Conservation (phyloP, 1,140 invertebrate genomes). For the Zaprionus nigranus region DNA sequence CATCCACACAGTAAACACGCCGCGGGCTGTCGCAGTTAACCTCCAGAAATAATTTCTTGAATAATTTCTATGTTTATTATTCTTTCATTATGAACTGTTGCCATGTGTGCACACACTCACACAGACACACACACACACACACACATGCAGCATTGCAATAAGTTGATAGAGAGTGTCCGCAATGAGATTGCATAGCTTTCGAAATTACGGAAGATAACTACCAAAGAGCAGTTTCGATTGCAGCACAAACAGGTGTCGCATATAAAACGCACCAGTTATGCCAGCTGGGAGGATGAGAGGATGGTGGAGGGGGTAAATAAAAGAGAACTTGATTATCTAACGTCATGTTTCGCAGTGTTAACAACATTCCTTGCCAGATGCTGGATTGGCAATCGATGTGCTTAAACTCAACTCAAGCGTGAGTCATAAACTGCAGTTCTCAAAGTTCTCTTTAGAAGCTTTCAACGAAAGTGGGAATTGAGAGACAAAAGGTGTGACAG, state of each 20-base stretch:
- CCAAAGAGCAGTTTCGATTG: neutral
- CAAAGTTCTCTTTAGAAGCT: neutral
- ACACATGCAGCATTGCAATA: neutral
- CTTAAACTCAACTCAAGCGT: neutral
- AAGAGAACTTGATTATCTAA: neutral
- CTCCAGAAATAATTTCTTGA: constrained; percentile 1
- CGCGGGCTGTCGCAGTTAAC: neutral
- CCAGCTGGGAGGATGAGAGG: neutral
- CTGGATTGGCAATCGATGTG: neutral
- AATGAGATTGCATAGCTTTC: neutral
- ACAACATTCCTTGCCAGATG: neutral
- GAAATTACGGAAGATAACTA: neutral
- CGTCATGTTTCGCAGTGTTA: neutral
- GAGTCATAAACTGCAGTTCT: constrained; percentile 1
- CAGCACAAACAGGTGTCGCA: neutral
- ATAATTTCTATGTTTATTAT: constrained; percentile 12
- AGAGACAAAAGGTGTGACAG: neutral
- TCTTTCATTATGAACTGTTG: neutral
- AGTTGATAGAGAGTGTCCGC: neutral
- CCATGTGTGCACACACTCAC: neutral
- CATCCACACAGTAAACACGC: neutral
- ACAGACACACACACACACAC: neutral
- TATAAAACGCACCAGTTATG: neutral
- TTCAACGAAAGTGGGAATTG: neutral
- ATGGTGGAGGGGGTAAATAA: neutral